These are phyloP conservation scores for Caenorhabditis elegans DNA, from an alignment of 1,140 invertebrate species.

Conservation along the genomic window WBcel235 BX284606.5:7809501-7810000, in stretches of 20 bases:
- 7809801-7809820: neutral
- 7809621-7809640: neutral
- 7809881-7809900: neutral
- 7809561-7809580: neutral
- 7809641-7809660: neutral
- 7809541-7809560: constrained; percentile 8
- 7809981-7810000: too few species aligned
- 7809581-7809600: neutral
- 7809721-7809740: neutral
- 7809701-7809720: neutral
- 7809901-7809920: neutral
- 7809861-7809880: neutral
- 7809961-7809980: too few species aligned
- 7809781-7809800: neutral
- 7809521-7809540: constrained; percentile 22
- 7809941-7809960: too few species aligned
- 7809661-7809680: neutral
- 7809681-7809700: neutral
- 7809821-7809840: neutral
- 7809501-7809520: constrained; percentile 17
- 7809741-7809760: constrained; percentile 23
- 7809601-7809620: neutral
- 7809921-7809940: too few species aligned
- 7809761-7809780: constrained; percentile 3
- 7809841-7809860: neutral